These are phyloP conservation scores for Pampusana beccarii DNA, from an alignment of 2,113 vertebrate species.

Conservation along the genomic window DNA sequence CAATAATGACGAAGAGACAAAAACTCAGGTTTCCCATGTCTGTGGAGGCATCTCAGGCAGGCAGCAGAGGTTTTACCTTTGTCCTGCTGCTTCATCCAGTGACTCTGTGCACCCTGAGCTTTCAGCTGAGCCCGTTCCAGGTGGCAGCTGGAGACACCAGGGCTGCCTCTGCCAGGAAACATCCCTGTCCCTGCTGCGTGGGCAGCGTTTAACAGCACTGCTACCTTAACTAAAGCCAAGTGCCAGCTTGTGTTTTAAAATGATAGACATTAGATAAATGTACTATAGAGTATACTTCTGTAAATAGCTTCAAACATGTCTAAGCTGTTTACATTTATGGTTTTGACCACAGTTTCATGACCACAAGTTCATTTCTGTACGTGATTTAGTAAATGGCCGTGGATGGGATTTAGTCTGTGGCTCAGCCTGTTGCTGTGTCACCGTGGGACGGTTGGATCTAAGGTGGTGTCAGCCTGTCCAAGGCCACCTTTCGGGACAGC, in stretches of 20 bases:
- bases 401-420: background rate
- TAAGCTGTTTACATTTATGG: background rate
- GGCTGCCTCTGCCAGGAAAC: background rate
- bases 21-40: background rate
- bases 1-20: background rate
- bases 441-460: background rate
- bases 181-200: background rate
- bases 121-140: background rate
- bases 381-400: background rate
- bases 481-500: background rate
- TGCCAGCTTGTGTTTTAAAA: background rate
- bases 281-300: background rate
- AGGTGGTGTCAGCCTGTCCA: fast-evolving
- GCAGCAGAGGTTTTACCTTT: background rate
- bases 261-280: background rate
- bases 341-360: background rate
- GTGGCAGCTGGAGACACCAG: background rate
- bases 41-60: background rate
- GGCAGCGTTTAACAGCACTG: background rate
- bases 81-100: background rate
- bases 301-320: background rate
- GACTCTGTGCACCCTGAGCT: background rate
- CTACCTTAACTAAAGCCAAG: background rate
- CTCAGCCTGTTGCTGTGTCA: background rate
- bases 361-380: background rate